These are phyloP conservation scores for Paedocypris micromegethes DNA, from an alignment of 2,797 vertebrate genomes.

Conservation along the genomic window DNA sequence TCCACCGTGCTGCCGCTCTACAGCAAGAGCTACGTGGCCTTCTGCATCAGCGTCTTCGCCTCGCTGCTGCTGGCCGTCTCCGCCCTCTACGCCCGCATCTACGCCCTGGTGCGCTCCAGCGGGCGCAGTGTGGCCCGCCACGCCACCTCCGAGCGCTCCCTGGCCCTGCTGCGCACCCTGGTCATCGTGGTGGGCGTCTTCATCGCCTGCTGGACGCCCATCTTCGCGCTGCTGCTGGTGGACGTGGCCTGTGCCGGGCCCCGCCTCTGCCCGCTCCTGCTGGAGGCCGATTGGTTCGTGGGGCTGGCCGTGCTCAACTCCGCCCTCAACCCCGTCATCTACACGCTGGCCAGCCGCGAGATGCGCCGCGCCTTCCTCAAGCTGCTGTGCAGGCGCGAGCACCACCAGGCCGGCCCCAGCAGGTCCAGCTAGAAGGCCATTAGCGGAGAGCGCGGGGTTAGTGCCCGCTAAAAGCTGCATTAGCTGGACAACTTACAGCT, in stretches of 20 bases:
- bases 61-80: conserved; percentile 81
- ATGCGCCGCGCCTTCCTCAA: conserved; percentile 88
- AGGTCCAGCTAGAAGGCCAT: conserved; percentile 68
- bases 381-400: conserved; percentile 76
- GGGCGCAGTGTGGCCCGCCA: conserved; percentile 86
- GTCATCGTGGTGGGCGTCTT: conserved; percentile 91
- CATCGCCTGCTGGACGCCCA: conserved; percentile 89
- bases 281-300: conserved; percentile 84
- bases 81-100: conserved; percentile 87
- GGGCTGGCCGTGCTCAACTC: conserved; percentile 87
- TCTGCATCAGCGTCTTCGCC: conserved; percentile 86
- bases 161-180: conserved; percentile 89
- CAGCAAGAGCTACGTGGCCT: conserved; percentile 87
- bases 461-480: background rate
- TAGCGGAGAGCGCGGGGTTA: too few species aligned
- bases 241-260: conserved; percentile 79
- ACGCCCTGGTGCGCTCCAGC: conserved; percentile 87
- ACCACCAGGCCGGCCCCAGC: conserved; percentile 58
- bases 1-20: conserved; percentile 91
- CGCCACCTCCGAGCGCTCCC: conserved; percentile 81
- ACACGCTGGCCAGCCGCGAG: conserved; percentile 91
- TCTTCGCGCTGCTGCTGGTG: conserved; percentile 84
- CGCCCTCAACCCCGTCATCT: conserved; percentile 91
- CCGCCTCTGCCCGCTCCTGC: conserved; percentile 72
- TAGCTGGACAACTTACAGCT: background rate